phyloP scores from a whole-genome alignment of 2,888 invertebrate genomes.

The Rhagonycha fulva region DNA sequence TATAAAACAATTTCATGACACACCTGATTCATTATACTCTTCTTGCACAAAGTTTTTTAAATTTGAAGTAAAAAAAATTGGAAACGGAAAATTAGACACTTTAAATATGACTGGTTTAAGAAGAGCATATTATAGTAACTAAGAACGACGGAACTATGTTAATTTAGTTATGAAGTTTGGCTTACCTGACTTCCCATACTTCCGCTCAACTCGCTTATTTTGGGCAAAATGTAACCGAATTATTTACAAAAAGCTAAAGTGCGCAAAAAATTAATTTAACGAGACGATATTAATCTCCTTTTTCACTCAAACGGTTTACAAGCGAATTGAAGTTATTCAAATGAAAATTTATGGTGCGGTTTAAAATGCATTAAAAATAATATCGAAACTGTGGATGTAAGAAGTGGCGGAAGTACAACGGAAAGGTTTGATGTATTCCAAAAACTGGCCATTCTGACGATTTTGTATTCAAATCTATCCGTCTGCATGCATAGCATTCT shows the following conservation, averaged over 20 bases:
- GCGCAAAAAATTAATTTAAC: background rate
- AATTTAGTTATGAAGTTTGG: slow-evolving; percentile 51
- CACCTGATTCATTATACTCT: slow-evolving; percentile 21
- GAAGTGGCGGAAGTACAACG: background rate
- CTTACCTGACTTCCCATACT: slow-evolving; percentile 42
- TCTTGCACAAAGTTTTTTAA: slow-evolving; percentile 1
- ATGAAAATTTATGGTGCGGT: background rate
- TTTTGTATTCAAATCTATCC: slow-evolving; percentile 38
- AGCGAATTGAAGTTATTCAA: background rate
- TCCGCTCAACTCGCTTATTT: slow-evolving; percentile 33
- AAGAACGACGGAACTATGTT: slow-evolving; percentile 50
- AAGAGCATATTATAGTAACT: slow-evolving; percentile 33
- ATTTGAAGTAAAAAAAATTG: background rate
- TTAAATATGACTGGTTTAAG: slow-evolving; percentile 4
- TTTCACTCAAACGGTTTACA: background rate
- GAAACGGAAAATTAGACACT: background rate
- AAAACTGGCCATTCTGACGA: slow-evolving; percentile 33
- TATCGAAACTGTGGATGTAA: background rate
- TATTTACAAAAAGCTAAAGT: slow-evolving; percentile 16
- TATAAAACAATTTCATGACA: slow-evolving; percentile 30
- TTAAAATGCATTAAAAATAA: background rate
- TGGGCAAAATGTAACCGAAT: slow-evolving; percentile 37
- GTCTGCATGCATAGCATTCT: slow-evolving; percentile 37
- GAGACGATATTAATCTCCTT: slow-evolving; percentile 10
- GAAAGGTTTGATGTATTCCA: slow-evolving; percentile 13